Conservation (phyloP, 2,888 invertebrate genomes). For the Oligia fasciuncula region DNA sequence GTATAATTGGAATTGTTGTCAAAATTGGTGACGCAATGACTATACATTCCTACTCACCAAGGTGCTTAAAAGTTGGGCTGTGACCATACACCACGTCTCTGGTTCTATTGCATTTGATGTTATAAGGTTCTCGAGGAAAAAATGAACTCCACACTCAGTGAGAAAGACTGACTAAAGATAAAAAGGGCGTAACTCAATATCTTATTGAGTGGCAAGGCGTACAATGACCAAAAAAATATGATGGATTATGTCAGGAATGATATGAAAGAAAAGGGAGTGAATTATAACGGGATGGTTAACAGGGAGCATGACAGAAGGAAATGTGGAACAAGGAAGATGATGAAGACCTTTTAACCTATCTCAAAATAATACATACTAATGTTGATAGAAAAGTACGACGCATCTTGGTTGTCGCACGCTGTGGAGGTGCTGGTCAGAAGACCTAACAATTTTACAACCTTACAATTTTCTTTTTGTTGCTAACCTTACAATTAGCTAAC, state of each 20-base stretch:
- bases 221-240: not conserved
- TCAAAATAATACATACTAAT: not conserved
- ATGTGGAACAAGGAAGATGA: not conserved
- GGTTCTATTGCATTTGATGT: not conserved
- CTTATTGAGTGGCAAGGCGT: not conserved
- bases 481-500: too few relatives aligned
- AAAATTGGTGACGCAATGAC: not conserved
- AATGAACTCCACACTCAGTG: not conserved
- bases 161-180: not conserved
- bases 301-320: not conserved
- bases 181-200: not conserved
- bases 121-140: not conserved
- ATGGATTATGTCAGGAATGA: not conserved
- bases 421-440: too few relatives aligned
- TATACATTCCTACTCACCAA: not conserved
- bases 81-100: not conserved
- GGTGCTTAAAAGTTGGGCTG: too few relatives aligned
- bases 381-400: too few relatives aligned
- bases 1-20: conserved; percentile 2
- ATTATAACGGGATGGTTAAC: not conserved
- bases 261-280: not conserved
- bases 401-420: too few relatives aligned
- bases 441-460: too few relatives aligned
- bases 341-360: not conserved
- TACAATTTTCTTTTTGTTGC: too few relatives aligned